A percentile compares a stretch with the other conserved stretches of the same genome.
Conservation (phyloP, 2,113 vertebrate genomes). For the Pipra filicauda region DNA sequence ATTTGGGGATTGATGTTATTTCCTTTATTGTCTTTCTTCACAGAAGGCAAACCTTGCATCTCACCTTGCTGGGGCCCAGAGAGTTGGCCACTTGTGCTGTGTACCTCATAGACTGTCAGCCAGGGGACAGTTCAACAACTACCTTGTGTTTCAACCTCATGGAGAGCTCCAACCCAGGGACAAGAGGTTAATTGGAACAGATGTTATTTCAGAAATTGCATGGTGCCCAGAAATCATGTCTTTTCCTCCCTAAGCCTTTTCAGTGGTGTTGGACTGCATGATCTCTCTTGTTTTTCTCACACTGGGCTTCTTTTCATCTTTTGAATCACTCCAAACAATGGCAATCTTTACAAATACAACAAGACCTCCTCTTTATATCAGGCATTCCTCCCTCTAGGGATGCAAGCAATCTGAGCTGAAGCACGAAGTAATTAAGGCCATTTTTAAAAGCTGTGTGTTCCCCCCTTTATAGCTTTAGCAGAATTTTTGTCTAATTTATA, state of each 20-base stretch:
- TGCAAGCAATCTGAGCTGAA: not conserved
- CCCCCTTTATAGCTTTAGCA: not conserved
- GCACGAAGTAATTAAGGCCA: conserved; percentile 41
- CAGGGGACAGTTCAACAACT: not conserved
- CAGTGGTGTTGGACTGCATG: not conserved
- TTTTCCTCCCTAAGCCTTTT: conserved; percentile 17
- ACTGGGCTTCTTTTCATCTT: conserved; percentile 58
- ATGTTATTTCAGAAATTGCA: conserved; percentile 52
- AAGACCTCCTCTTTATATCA: not conserved
- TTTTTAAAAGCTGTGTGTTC: conserved; percentile 16
- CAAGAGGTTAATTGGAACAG: conserved; percentile 66
- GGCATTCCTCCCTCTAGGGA: conserved; percentile 21
- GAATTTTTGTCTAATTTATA: conserved; percentile 24
- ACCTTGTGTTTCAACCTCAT: not conserved
- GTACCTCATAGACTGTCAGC: not conserved
- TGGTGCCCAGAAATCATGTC: conserved; percentile 33
- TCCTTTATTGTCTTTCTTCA: not conserved
- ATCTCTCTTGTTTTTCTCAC: conserved; percentile 53
- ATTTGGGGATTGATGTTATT: not conserved
- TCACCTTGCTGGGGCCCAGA: not conserved
- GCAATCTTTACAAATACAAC: conserved; percentile 45
- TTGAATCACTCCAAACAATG: conserved; percentile 41
- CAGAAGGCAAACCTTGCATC: not conserved
- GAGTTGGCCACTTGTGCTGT: not conserved
- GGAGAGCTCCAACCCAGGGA: conserved; percentile 13